Percentiles rank a stretch among this genome's conserved stretches.
These are phyloP conservation scores for Chrysomallon squamiferum DNA, from an alignment of 1,140 invertebrate species.

Conservation along the genomic window DNA sequence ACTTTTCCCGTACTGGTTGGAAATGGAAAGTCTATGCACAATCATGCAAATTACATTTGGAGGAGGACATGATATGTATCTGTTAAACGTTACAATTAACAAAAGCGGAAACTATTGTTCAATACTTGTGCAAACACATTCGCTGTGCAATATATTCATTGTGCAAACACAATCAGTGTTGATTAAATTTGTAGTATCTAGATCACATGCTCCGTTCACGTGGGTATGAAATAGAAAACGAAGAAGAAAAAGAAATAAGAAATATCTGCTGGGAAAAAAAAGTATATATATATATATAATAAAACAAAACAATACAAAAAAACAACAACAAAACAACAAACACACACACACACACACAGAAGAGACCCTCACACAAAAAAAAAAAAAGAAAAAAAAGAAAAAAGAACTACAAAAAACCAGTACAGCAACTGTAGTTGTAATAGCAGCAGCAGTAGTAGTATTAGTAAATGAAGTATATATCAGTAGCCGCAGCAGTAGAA, in stretches of 20 bases:
- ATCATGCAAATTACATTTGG: conserved; percentile 17
- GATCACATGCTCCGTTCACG: not conserved
- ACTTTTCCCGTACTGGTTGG: not conserved
- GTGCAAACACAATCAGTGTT: conserved; percentile 1
- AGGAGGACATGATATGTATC: conserved; percentile 9
- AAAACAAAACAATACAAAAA: conserved; percentile 14
- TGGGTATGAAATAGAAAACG: conserved; percentile 5
- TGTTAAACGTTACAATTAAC: not conserved
- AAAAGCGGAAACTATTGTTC: conserved; percentile 1
- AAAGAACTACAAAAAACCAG: too few species aligned
- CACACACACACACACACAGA: too few species aligned
- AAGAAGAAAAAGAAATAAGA: conserved; percentile 18
- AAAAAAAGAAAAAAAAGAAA: too few species aligned
- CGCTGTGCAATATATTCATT: not conserved
- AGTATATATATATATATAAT: conserved; percentile 12
- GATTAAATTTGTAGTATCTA: not conserved
- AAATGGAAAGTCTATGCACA: not conserved
- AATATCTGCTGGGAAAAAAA: conserved; percentile 25
- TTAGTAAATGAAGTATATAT: too few species aligned
- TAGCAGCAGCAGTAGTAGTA: too few species aligned
- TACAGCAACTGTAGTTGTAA: too few species aligned
- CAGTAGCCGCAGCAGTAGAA: not conserved
- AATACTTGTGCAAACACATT: not conserved
- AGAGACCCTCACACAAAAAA: too few species aligned
- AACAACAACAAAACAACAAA: too few species aligned